A percentile compares a stretch with the other conserved stretches of the same genome.
These are phyloP conservation scores for Ctenopoma multispine DNA, from an alignment of 2,797 vertebrate species.

Conservation along the genomic window DNA sequence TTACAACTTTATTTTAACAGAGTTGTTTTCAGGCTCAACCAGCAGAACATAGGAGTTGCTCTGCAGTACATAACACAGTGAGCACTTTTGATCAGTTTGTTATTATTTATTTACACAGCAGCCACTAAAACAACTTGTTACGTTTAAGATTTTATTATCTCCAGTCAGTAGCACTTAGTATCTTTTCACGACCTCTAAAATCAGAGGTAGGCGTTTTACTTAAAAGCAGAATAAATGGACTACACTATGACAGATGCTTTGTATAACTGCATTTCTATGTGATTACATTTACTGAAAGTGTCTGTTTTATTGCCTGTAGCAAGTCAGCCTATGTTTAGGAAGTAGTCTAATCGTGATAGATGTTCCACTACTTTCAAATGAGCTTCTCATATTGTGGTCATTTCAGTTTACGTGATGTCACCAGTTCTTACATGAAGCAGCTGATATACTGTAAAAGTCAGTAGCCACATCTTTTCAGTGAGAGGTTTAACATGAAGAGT, in stretches of 20 bases:
- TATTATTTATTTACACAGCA: constrained; percentile 34
- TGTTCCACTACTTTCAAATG: not conserved
- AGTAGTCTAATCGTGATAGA: constrained; percentile 5
- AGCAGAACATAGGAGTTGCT: no score
- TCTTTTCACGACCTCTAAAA: constrained; percentile 26
- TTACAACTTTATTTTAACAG: no score
- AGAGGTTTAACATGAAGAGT: not conserved
- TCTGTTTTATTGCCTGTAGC: constrained; percentile 29
- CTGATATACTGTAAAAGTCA: not conserved
- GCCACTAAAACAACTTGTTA: constrained; percentile 27
- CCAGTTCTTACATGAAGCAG: not conserved
- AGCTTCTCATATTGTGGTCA: not conserved
- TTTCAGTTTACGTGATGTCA: not conserved
- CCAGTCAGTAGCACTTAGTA: constrained; percentile 5
- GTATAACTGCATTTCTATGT: constrained; percentile 26
- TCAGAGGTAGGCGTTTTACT: constrained; percentile 16
- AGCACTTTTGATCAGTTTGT: not conserved
- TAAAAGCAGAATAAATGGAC: constrained; percentile 49
- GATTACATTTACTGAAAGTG: constrained; percentile 11
- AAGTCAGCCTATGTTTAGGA: not conserved
- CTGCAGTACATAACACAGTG: not conserved
- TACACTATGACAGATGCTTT: constrained; percentile 34
- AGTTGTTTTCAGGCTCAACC: no score
- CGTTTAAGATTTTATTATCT: constrained; percentile 22
- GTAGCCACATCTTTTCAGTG: constrained; percentile 2